Evolutionary conservation across 2,113 vertebrate species (phyloP).

Genomic region (Centropus bengalensis): DNA sequence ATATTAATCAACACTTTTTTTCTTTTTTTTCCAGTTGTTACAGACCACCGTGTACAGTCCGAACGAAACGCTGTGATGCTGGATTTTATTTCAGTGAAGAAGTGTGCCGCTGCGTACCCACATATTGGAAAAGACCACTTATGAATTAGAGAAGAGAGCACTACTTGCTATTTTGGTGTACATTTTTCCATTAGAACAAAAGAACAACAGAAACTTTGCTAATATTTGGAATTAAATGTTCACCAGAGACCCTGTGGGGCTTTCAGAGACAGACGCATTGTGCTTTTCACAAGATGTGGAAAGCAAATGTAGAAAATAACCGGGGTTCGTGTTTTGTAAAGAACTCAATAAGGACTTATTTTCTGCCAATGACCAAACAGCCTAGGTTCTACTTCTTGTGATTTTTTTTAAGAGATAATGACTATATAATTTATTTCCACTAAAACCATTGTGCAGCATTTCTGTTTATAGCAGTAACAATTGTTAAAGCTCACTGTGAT

Average conservation of each 20-base stretch:
- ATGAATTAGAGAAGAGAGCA: conserved; percentile 63
- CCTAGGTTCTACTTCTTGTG: conserved; percentile 79
- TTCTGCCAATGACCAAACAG: conserved; percentile 77
- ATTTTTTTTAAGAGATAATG: conserved; percentile 87
- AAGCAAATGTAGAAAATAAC: conserved; percentile 51
- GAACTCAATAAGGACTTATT: conserved; percentile 75
- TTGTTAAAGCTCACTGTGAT: conserved; percentile 95
- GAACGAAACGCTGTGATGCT: conserved; percentile 84
- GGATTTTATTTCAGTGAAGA: conserved; percentile 93
- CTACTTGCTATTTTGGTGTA: background rate
- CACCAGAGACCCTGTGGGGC: conserved; percentile 65
- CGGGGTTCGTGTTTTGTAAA: conserved; percentile 56
- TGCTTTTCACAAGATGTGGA: conserved; percentile 57
- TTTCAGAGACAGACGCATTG: conserved; percentile 43
- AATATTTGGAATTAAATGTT: conserved; percentile 65
- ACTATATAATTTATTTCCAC: conserved; percentile 99
- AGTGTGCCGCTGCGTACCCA: conserved; percentile 93
- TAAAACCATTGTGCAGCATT: conserved; percentile 90
- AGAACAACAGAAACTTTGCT: conserved; percentile 47
- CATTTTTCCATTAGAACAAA: conserved; percentile 45
- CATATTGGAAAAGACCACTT: conserved; percentile 89
- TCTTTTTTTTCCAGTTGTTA: conserved; percentile 80
- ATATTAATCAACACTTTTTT: background rate
- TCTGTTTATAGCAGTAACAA: conserved; percentile 89
- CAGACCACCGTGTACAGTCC: conserved; percentile 85